Evolutionary conservation across 2,797 vertebrate genomes (phyloP).

Genomic region (Pyrrhura leucotis): DNA sequence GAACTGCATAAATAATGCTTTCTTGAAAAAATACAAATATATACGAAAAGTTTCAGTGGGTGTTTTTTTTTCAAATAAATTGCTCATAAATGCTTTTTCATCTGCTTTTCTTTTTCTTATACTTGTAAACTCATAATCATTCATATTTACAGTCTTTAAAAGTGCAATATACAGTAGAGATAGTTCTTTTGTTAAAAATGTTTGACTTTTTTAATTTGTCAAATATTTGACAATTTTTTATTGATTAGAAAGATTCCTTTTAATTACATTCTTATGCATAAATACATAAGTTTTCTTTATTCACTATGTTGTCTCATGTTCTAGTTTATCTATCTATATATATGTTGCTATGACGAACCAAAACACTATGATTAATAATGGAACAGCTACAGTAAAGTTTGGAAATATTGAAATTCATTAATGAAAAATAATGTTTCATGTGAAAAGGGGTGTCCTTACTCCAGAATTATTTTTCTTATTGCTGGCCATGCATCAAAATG

Average conservation of each 20-base stretch:
- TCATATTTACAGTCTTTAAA: conserved; percentile 68
- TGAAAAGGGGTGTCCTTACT: not conserved
- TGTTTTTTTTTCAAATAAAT: conserved; percentile 33
- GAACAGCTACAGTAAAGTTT: conserved; percentile 28
- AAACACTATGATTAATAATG: conserved; percentile 67
- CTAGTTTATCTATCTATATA: not conserved
- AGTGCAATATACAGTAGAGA: conserved; percentile 69
- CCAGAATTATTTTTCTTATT: conserved; percentile 11
- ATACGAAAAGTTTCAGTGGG: not conserved
- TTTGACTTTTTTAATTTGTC: conserved; percentile 20
- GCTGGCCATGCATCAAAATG: not conserved
- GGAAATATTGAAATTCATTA: conserved; percentile 45
- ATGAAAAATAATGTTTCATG: conserved; percentile 12
- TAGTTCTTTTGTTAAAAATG: conserved; percentile 55
- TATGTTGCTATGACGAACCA: conserved; percentile 61
- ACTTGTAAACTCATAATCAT: conserved; percentile 69
- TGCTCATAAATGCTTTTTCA: conserved; percentile 31
- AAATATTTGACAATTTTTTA: not conserved
- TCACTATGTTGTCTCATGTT: not conserved
- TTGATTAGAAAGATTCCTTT: conserved; percentile 51
- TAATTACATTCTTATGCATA: conserved; percentile 40
- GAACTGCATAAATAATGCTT: conserved; percentile 74
- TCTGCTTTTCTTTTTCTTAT: conserved; percentile 16
- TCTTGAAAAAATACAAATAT: conserved; percentile 66
- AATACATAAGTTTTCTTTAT: conserved; percentile 19